phyloP scores from a whole-genome alignment of 2,888 invertebrate species.

The Nephrocerus scutellatus region DNA sequence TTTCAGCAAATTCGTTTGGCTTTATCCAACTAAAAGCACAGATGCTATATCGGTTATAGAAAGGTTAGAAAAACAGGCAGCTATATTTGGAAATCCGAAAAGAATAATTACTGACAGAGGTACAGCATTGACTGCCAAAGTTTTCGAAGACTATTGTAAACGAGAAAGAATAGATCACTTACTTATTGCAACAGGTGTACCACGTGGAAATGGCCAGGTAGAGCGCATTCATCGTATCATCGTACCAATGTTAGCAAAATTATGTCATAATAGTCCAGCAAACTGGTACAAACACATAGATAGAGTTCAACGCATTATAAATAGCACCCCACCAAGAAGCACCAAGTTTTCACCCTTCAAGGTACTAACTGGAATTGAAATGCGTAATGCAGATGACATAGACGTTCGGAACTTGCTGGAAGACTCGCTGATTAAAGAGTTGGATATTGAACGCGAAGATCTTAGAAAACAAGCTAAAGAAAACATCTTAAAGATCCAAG shows the following conservation, averaged over 20 bases:
- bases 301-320: conserved; percentile 17
- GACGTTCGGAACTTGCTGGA: conserved; percentile 20
- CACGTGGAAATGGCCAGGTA: conserved; percentile 36
- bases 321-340: conserved; percentile 13
- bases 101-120: conserved; percentile 39
- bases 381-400: too few relatives aligned
- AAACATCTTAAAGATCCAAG: conserved; percentile 4
- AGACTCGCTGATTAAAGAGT: not conserved
- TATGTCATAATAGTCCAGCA: conserved; percentile 30
- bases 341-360: conserved; percentile 1
- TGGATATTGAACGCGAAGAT: not conserved
- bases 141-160: conserved; percentile 33
- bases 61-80: conserved; percentile 22
- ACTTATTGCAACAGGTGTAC: conserved; percentile 30
- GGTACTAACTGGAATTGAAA: too few relatives aligned
- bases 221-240: conserved; percentile 33
- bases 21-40: conserved; percentile 31
- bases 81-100: conserved; percentile 23
- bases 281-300: conserved; percentile 29
- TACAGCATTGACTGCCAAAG: conserved; percentile 36
- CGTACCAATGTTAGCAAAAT: conserved; percentile 34
- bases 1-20: conserved; percentile 37
- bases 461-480: not conserved
- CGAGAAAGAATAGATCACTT: conserved; percentile 29
- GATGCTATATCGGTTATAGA: conserved; percentile 28